Percentiles rank a stretch among this genome's conserved stretches.
Evolutionary conservation across 2,113 vertebrate genomes (phyloP).

Genomic region (Noctilio leporinus): DNA sequence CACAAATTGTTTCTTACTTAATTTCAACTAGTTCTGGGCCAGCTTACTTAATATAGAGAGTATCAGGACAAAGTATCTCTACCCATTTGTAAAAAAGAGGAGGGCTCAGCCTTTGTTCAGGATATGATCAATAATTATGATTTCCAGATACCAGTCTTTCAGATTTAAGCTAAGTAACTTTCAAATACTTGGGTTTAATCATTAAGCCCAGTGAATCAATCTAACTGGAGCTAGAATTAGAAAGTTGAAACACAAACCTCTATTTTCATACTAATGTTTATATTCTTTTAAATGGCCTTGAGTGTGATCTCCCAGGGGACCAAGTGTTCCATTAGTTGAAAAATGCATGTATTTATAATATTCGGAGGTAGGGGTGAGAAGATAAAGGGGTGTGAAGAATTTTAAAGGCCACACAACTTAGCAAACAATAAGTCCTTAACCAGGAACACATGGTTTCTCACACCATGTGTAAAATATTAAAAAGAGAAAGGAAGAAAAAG

Average conservation of each 20-base stretch:
- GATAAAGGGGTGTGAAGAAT: conserved; percentile 63
- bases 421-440: conserved; percentile 76
- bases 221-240: background rate
- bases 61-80: background rate
- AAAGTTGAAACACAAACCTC: conserved; percentile 3
- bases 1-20: background rate
- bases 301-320: conserved; percentile 64
- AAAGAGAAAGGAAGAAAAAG: conserved; percentile 4
- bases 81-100: background rate
- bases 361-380: background rate
- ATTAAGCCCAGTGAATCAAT: background rate
- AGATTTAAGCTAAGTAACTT: background rate
- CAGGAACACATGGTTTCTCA: conserved; percentile 71
- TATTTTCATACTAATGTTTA: conserved; percentile 70
- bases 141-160: background rate
- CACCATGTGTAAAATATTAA: conserved; percentile 61
- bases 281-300: conserved; percentile 67
- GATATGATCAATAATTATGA: background rate
- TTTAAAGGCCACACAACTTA: conserved; percentile 73
- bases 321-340: conserved; percentile 63
- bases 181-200: background rate
- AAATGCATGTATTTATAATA: background rate
- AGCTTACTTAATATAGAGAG: background rate
- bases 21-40: background rate
- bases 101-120: background rate